These are phyloP conservation scores for Lamprologus lemairii DNA, from an alignment of 2,113 vertebrate genomes.

Conservation along the genomic window DNA sequence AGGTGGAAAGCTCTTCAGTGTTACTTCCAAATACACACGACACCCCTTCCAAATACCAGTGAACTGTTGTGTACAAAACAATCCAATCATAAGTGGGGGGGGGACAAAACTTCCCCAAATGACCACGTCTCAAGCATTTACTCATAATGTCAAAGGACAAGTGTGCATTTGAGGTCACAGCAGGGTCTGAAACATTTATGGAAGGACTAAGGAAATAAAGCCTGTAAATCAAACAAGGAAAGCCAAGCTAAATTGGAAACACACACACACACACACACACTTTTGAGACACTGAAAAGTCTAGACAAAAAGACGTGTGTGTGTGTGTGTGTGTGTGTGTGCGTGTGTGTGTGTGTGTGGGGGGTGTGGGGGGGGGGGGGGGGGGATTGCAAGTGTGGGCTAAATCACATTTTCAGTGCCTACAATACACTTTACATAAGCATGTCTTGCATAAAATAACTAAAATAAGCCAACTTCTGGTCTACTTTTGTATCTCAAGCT, in stretches of 20 bases:
- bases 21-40: conserved; percentile 49
- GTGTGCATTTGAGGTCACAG: conserved; percentile 43
- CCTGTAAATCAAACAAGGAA: conserved; percentile 38
- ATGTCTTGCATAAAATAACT: conserved; percentile 59
- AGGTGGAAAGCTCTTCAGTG: conserved; percentile 59
- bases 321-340: no score
- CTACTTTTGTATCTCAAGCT: conserved; percentile 39
- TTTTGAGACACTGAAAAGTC: conserved; percentile 23
- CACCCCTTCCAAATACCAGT: conserved; percentile 31
- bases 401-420: conserved; percentile 48
- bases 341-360: no score
- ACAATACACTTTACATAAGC: conserved; percentile 44
- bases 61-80: conserved; percentile 43
- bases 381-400: conserved; percentile 28
- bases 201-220: conserved; percentile 29
- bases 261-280: background rate
- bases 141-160: conserved; percentile 46
- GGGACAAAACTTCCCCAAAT: background rate
- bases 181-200: conserved; percentile 5
- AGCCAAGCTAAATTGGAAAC: conserved; percentile 50
- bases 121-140: conserved; percentile 19
- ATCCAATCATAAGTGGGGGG: background rate
- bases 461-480: conserved; percentile 49
- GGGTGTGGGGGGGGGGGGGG: background rate
- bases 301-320: conserved; percentile 45